Conservation (phyloP, 2,113 vertebrate genomes). For the Xerus inauris region DNA sequence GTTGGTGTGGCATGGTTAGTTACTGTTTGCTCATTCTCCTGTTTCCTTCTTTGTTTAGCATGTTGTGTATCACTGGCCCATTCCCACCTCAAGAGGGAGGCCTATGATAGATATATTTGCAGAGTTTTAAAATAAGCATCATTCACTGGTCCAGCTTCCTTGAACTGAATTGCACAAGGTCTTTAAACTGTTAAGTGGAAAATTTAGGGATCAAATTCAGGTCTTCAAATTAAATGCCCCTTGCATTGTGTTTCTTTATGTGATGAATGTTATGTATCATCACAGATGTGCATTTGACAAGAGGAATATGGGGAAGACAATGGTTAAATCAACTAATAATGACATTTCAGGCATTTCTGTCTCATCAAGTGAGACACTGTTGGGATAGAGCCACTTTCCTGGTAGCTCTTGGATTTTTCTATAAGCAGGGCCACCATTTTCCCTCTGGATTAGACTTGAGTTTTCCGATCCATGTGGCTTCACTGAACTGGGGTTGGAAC, state of each 20-base stretch:
- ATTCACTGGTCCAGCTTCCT: not conserved
- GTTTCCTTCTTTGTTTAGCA: not conserved
- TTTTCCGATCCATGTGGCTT: not conserved
- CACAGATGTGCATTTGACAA: not conserved
- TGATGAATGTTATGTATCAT: not conserved
- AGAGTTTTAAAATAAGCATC: not conserved
- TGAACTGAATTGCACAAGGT: not conserved
- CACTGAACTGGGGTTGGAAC: not conserved
- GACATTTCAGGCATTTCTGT: not conserved
- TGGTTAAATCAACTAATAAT: not conserved
- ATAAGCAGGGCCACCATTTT: not conserved
- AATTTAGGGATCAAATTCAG: not conserved
- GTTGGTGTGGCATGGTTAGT: not conserved
- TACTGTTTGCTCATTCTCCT: not conserved
- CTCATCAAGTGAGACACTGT: not conserved
- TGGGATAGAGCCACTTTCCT: not conserved
- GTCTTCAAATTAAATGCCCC: slow-evolving; percentile 7
- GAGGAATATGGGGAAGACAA: not conserved
- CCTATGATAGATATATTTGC: not conserved
- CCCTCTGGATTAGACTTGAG: not conserved
- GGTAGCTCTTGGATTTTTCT: not conserved
- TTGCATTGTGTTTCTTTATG: not conserved
- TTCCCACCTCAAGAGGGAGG: not conserved
- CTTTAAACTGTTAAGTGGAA: not conserved
- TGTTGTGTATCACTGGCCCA: not conserved